Percentiles rank a stretch among this genome's conserved stretches.
phyloP scores from a whole-genome alignment of 2,888 invertebrate species.

The Abscondita cerata region DNA sequence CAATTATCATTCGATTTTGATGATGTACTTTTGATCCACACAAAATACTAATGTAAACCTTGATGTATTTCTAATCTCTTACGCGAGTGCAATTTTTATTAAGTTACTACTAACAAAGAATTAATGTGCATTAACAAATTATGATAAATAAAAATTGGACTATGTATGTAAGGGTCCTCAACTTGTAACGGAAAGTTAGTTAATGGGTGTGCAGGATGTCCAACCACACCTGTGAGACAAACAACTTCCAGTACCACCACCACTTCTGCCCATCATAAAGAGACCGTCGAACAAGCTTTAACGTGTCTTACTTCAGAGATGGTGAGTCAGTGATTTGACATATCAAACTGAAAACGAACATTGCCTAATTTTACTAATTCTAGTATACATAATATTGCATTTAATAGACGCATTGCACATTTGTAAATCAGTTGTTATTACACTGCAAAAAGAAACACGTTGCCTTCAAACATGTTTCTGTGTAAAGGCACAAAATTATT shows the following conservation, averaged over 20 bases:
- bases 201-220: constrained; percentile 63
- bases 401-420: constrained; percentile 37
- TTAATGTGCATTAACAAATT: neutral
- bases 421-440: constrained; percentile 57
- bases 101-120: constrained; percentile 11
- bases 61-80: constrained; percentile 1
- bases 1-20: no score
- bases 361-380: constrained; percentile 14
- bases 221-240: constrained; percentile 65
- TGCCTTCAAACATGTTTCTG: constrained; percentile 25
- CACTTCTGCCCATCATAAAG: constrained; percentile 58
- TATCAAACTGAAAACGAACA: constrained; percentile 14
- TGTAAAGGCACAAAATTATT: constrained; percentile 36
- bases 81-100: constrained; percentile 33
- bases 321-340: constrained; percentile 66
- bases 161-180: constrained; percentile 30
- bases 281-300: constrained; percentile 74
- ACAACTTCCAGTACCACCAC: constrained; percentile 58
- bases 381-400: neutral
- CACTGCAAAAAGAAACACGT: constrained; percentile 43
- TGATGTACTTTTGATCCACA: no score
- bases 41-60: no score
- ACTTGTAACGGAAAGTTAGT: constrained; percentile 38
- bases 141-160: constrained; percentile 32
- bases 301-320: constrained; percentile 86